Percentiles rank a stretch among this genome's conserved stretches.
These are phyloP conservation scores for Regulus satrapa DNA, from an alignment of 2,113 vertebrate species.

Conservation along the genomic window DNA sequence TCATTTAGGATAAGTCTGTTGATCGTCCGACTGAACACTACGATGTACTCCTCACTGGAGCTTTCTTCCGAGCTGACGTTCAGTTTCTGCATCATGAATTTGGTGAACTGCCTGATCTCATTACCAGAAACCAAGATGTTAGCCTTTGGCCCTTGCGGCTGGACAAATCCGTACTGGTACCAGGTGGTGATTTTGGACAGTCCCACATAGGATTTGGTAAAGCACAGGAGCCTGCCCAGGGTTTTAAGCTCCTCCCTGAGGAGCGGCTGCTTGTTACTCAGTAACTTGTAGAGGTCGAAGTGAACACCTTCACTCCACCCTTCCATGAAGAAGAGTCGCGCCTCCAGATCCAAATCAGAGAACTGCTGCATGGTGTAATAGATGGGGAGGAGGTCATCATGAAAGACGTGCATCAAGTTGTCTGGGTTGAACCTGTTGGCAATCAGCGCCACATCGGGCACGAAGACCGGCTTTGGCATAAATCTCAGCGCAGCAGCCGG, in stretches of 20 bases:
- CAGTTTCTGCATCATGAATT: slow-evolving; percentile 81
- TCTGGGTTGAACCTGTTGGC: slow-evolving; percentile 96
- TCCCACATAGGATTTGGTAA: slow-evolving; percentile 91
- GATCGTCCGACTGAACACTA: slow-evolving; percentile 90
- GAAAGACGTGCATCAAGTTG: slow-evolving; percentile 98
- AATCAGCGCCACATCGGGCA: slow-evolving; percentile 92
- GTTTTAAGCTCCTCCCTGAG: slow-evolving; percentile 87
- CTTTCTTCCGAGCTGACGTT: slow-evolving; percentile 76
- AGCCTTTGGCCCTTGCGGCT: slow-evolving; percentile 95
- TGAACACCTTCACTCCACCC: slow-evolving; percentile 91
- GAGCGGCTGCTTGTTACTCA: slow-evolving; percentile 92
- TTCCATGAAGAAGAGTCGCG: slow-evolving; percentile 95
- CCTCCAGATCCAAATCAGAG: slow-evolving; percentile 83
- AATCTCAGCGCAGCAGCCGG: slow-evolving; percentile 88
- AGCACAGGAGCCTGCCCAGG: slow-evolving; percentile 93
- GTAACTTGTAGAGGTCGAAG: slow-evolving; percentile 91
- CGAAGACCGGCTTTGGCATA: slow-evolving; percentile 93
- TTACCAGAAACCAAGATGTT: slow-evolving; percentile 93
- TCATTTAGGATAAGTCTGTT: slow-evolving; percentile 94
- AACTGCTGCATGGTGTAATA: slow-evolving; percentile 96
- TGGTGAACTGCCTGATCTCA: slow-evolving; percentile 90
- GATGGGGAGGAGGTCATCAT: slow-evolving; percentile 92
- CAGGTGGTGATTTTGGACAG: slow-evolving; percentile 96
- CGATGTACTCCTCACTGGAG: slow-evolving; percentile 81
- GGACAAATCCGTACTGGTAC: slow-evolving; percentile 98